A percentile compares a stretch with the other conserved stretches of the same genome.
These are phyloP conservation scores for Andricus curvator DNA, from an alignment of 2,888 invertebrate genomes.

Conservation along the genomic window DNA sequence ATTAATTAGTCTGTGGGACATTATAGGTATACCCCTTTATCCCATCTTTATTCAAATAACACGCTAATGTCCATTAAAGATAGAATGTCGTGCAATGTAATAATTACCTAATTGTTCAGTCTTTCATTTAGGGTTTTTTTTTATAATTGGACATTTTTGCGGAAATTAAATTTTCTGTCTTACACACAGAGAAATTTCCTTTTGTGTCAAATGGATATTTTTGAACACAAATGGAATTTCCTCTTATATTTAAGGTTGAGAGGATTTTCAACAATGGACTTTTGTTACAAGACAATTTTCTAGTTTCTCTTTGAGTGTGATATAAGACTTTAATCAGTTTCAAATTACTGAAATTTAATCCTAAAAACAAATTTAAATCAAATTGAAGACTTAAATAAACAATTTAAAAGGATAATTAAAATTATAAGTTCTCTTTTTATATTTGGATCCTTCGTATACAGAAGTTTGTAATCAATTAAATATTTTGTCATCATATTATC, in stretches of 20 bases:
- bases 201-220: too few relatives aligned
- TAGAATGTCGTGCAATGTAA: background rate
- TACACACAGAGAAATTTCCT: background rate
- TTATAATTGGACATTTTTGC: background rate
- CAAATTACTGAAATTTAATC: too few relatives aligned
- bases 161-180: background rate
- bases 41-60: conserved; percentile 1
- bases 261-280: too few relatives aligned
- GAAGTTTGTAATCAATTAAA: too few relatives aligned
- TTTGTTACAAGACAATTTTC: too few relatives aligned
- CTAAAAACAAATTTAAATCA: background rate
- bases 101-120: background rate
- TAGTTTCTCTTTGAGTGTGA: too few relatives aligned
- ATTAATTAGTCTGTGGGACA: conserved; percentile 44
- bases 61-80: background rate
- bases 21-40: conserved; percentile 12
- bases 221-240: too few relatives aligned
- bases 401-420: background rate
- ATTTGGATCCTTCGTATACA: too few relatives aligned
- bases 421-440: too few relatives aligned
- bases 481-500: too few relatives aligned
- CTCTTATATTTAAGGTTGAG: too few relatives aligned
- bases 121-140: background rate
- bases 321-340: background rate
- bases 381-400: background rate